Conservation (phyloP, 64 coral and sea anemone species). For the Stylophora pistillata region DNA sequence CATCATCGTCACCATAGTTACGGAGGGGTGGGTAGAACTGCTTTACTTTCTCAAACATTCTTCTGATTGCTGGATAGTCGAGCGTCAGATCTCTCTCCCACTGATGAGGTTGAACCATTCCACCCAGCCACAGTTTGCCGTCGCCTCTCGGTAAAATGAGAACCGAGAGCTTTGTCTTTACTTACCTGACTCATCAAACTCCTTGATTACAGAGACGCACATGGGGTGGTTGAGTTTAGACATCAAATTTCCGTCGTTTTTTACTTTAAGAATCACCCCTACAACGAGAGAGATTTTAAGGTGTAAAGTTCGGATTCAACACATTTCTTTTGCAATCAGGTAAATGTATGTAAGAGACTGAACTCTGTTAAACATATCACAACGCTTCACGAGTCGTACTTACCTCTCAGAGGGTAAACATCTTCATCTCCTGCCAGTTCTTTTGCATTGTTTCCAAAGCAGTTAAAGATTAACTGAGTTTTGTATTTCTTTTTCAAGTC, state of each 20-base stretch:
- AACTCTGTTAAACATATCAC: no score
- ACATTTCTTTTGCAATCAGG: not conserved
- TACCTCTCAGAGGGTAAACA: conserved; percentile 53
- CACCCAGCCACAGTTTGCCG: conserved; percentile 41
- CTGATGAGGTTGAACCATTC: conserved; percentile 46
- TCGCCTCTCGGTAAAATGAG: conserved; percentile 22
- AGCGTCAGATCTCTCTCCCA: conserved; percentile 34
- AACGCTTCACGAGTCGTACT: not conserved
- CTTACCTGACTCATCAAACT: conserved; percentile 38
- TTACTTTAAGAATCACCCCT: conserved; percentile 46
- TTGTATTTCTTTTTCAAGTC: conserved; percentile 48
- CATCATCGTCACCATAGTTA: conserved; percentile 40
- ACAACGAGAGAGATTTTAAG: not conserved
- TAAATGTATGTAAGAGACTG: not conserved
- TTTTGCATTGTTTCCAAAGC: conserved; percentile 32
- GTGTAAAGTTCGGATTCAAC: not conserved
- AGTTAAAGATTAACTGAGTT: conserved; percentile 34
- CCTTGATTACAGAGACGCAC: conserved; percentile 31
- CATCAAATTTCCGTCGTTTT: conserved; percentile 54
- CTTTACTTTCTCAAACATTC: conserved; percentile 62
- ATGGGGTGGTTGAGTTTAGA: conserved; percentile 51
- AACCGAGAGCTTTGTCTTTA: conserved; percentile 34
- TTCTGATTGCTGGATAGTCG: conserved; percentile 52
- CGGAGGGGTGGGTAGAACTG: conserved; percentile 64
- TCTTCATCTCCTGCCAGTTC: conserved; percentile 47